Evolutionary conservation across 2,797 vertebrate genomes (phyloP).

Genomic region (Premnoplex brunnescens): DNA sequence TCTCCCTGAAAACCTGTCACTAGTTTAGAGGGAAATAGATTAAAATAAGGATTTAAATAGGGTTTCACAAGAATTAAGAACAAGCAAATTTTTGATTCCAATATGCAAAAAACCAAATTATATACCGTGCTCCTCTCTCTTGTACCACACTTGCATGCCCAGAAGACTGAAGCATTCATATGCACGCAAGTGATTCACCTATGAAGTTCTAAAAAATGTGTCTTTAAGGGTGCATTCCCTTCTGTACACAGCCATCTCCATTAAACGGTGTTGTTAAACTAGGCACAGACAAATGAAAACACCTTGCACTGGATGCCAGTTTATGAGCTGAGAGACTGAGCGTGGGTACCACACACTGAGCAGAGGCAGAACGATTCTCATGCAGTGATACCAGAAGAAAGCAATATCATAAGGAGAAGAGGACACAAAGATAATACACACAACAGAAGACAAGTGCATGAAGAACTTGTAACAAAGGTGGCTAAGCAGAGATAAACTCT

Average conservation of each 20-base stretch:
- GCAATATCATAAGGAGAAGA: not conserved
- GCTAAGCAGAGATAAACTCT: not conserved
- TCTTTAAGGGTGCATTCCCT: not conserved
- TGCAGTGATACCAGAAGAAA: not conserved
- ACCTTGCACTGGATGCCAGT: not conserved
- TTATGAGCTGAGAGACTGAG: not conserved
- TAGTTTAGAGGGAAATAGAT: not conserved
- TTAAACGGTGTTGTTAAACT: not conserved
- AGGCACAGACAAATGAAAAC: not conserved
- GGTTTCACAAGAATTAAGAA: not conserved
- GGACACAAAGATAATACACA: not conserved
- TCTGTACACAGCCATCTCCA: not conserved
- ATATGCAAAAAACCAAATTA: not conserved
- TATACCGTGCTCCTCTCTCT: not conserved
- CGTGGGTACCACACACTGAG: rapidly evolving
- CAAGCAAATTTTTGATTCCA: not conserved
- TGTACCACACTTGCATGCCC: not conserved
- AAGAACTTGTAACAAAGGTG: not conserved
- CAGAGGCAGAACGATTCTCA: not conserved
- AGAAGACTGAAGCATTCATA: not conserved
- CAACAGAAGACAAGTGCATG: not conserved
- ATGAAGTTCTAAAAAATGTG: not conserved
- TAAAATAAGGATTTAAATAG: not conserved
- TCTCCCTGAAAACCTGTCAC: not conserved
- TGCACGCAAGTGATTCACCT: not conserved